Evolutionary conservation across 2,888 invertebrate species (phyloP).

Genomic region (Hypselothyrea guttata): DNA sequence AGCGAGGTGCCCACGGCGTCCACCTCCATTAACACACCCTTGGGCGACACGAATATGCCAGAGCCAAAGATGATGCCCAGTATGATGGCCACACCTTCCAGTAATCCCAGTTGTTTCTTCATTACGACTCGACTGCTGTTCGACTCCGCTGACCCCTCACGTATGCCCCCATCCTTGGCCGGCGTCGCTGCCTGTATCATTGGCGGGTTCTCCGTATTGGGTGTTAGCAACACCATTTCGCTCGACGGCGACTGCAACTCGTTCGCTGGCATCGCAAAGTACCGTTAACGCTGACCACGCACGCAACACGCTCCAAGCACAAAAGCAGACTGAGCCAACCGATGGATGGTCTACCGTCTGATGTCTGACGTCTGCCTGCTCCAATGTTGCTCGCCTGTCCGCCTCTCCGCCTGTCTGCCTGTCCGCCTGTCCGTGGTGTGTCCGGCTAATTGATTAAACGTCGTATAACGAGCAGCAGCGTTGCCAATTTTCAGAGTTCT

Average conservation of each 20-base stretch:
- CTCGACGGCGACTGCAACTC: conserved; percentile 79
- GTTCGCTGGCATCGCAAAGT: conserved; percentile 59
- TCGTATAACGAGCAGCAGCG: conserved; percentile 33
- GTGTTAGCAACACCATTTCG: conserved; percentile 82
- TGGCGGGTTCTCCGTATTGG: conserved; percentile 68
- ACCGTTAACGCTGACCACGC: conserved; percentile 49
- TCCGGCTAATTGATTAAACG: conserved; percentile 68
- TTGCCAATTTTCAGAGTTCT: no score
- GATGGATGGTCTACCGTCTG: background rate
- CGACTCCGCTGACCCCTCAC: conserved; percentile 68
- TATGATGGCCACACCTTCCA: conserved; percentile 97
- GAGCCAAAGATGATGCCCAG: conserved; percentile 97
- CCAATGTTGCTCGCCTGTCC: no score
- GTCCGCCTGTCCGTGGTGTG: conserved; percentile 33
- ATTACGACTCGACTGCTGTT: conserved; percentile 85
- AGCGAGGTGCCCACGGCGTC: conserved; percentile 95
- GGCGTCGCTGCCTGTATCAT: conserved; percentile 20
- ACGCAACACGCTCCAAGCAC: conserved; percentile 39
- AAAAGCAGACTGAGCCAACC: conserved; percentile 36
- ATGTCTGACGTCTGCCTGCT: no score
- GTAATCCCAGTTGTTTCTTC: conserved; percentile 93
- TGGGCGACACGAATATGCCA: conserved; percentile 97
- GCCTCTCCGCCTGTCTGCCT: background rate
- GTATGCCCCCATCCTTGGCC: conserved; percentile 34
- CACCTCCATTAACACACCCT: conserved; percentile 94